A percentile compares a stretch with the other conserved stretches of the same genome.
Evolutionary conservation across 1,140 invertebrate genomes (phyloP).

Genomic region (Brachionus koreanus): DNA sequence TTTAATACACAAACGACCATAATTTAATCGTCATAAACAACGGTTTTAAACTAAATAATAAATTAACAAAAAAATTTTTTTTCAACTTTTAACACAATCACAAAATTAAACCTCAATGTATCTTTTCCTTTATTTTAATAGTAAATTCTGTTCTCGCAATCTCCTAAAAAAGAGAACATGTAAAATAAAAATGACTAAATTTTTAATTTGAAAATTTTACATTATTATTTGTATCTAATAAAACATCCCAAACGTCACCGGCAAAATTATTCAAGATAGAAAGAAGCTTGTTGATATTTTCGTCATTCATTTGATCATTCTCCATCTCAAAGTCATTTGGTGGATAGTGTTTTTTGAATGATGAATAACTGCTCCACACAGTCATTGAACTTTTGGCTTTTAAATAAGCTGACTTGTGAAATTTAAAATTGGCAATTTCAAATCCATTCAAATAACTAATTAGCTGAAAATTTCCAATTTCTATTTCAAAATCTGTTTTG

Average conservation of each 20-base stretch:
- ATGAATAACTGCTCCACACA: not conserved
- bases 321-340: not conserved
- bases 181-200: not conserved
- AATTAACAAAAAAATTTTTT: too few species aligned
- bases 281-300: not conserved
- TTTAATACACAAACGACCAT: too few species aligned
- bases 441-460: slow-evolving; percentile 13
- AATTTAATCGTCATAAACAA: too few species aligned
- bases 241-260: not conserved
- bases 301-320: not conserved
- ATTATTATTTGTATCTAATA: slow-evolving; percentile 10
- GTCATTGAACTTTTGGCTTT: not conserved
- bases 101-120: too few species aligned
- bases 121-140: not conserved
- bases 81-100: not conserved
- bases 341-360: slow-evolving; percentile 27
- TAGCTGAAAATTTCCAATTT: slow-evolving; percentile 3
- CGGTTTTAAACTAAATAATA: too few species aligned
- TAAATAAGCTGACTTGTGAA: not conserved
- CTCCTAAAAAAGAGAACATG: not conserved
- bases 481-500: not conserved
- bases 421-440: not conserved
- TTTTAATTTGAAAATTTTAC: not conserved
- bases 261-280: not conserved
- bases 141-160: slow-evolving; percentile 1